Conservation (phyloP, 2,797 vertebrate species). For the Crypturellus tataupa region DNA sequence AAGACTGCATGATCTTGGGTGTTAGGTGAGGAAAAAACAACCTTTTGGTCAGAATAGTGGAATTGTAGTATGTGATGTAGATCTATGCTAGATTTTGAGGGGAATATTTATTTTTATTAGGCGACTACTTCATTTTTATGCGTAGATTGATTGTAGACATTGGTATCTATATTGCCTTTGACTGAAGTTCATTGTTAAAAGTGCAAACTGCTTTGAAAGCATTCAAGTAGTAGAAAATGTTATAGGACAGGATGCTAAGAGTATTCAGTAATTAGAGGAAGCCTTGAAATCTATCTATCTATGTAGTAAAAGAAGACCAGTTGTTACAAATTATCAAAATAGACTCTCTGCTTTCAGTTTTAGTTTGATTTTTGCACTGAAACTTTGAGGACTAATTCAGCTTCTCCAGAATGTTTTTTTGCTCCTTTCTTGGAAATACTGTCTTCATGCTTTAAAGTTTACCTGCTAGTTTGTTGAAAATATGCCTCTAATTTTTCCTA, state of each 20-base stretch:
- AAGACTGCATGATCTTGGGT: neutral
- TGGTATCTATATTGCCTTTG: neutral
- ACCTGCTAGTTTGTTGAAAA: neutral
- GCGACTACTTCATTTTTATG: neutral
- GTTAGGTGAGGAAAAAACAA: neutral
- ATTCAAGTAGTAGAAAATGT: neutral
- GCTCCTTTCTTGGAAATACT: neutral
- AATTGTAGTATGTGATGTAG: accelerated
- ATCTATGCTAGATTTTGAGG: neutral
- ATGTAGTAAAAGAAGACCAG: neutral
- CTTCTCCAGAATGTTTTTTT: neutral
- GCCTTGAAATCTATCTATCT: neutral
- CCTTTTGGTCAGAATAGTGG: neutral
- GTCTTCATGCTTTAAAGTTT: neutral
- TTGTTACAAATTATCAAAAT: neutral
- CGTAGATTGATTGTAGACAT: neutral
- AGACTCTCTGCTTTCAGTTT: neutral
- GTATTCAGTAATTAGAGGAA: neutral
- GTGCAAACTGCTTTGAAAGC: neutral
- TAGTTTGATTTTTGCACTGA: neutral
- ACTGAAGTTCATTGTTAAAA: neutral
- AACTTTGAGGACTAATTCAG: neutral
- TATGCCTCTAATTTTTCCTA: neutral
- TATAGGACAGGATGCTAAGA: neutral
- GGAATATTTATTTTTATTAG: neutral